Evolutionary conservation across 2,797 vertebrate genomes (phyloP).

Genomic region (Balearica regulorum): DNA sequence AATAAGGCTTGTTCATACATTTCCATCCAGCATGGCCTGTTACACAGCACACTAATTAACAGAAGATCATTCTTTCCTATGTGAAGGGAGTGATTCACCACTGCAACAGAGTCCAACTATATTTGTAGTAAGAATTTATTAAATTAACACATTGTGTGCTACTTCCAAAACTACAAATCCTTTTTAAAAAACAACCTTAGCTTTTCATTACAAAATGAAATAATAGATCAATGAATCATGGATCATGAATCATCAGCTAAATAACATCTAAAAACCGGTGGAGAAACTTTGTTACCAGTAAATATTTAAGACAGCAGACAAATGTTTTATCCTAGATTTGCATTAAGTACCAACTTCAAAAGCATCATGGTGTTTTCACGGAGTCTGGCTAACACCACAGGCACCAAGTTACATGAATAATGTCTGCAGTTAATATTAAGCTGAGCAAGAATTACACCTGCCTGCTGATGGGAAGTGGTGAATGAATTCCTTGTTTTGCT

Average conservation of each 20-base stretch:
- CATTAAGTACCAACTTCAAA: background rate
- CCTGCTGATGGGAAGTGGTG: too few species aligned
- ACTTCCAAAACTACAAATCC: background rate
- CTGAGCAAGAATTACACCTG: background rate
- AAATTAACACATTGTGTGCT: background rate
- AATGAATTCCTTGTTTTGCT: too few species aligned
- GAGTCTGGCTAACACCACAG: background rate
- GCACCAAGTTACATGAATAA: background rate
- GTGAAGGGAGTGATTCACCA: rapidly evolving
- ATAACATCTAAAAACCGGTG: background rate
- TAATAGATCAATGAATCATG: too few species aligned
- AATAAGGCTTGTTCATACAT: background rate
- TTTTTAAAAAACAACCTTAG: background rate
- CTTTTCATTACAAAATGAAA: background rate
- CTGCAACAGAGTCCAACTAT: background rate
- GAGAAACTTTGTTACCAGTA: background rate
- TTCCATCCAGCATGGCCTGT: background rate
- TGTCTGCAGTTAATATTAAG: background rate
- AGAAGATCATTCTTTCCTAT: background rate
- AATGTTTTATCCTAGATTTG: background rate
- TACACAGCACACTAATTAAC: background rate
- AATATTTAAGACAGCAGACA: background rate
- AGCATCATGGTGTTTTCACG: background rate
- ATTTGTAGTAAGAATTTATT: background rate
- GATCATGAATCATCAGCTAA: background rate